These are phyloP conservation scores for Caenorhabditis macrosperma DNA, from an alignment of 2,888 invertebrate species.

Conservation along the genomic window DNA sequence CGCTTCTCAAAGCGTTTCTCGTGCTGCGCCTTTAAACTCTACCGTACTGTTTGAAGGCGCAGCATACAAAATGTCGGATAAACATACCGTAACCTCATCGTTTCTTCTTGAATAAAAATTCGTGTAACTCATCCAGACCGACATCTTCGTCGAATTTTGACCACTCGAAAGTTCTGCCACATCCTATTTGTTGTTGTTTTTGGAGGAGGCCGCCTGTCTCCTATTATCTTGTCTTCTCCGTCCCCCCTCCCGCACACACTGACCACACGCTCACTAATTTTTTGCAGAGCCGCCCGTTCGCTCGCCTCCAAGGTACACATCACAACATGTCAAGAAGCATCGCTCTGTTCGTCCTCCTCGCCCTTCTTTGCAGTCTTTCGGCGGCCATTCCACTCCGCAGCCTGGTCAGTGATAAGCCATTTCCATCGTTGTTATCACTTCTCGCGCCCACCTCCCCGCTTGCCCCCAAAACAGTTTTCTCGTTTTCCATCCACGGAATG, in stretches of 20 bases:
- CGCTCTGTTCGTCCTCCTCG: conserved; percentile 22
- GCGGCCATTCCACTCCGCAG: conserved; percentile 44
- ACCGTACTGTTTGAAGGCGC: too few relatives aligned
- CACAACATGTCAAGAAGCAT: conserved; percentile 31
- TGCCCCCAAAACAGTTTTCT: too few relatives aligned
- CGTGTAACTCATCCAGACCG: not conserved
- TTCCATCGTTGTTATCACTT: not conserved
- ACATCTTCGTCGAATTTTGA: not conserved
- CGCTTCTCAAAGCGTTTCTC: not conserved
- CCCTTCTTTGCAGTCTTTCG: conserved; percentile 30
- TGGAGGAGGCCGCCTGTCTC: not conserved
- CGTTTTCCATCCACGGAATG: not conserved
- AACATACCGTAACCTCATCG: not conserved
- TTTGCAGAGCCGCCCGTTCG: not conserved
- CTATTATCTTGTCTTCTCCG: not conserved
- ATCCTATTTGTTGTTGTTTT: conserved; percentile 1
- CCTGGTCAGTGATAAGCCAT: conserved; percentile 28
- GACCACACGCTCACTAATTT: not conserved
- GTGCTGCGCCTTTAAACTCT: too few relatives aligned
- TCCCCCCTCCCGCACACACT: not conserved
- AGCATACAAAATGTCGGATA: too few relatives aligned
- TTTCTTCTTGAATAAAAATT: not conserved
- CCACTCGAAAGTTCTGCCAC: not conserved
- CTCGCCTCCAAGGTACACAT: not conserved
- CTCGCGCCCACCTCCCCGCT: not conserved